Conservation (phyloP, 2,888 invertebrate species). For the Alitta virens region DNA sequence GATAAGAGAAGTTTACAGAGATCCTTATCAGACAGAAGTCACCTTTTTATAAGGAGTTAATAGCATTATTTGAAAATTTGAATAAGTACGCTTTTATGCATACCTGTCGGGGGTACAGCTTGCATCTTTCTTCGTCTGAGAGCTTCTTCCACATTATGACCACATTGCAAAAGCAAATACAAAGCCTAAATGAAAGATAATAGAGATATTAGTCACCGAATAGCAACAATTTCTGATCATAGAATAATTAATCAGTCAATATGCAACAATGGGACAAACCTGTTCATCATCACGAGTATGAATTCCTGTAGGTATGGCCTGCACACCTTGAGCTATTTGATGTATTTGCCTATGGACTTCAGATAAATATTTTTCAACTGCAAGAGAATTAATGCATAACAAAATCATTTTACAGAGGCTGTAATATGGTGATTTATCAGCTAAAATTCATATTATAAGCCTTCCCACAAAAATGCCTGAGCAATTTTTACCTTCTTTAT, state of each 20-base stretch:
- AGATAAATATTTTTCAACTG: constrained; percentile 75
- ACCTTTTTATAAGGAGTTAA: too few relatives aligned
- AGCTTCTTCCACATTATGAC: constrained; percentile 71
- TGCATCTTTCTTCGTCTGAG: constrained; percentile 30
- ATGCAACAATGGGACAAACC: constrained; percentile 20
- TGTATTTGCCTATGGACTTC: constrained; percentile 59
- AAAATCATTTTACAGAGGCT: too few relatives aligned
- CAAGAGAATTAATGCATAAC: neutral
- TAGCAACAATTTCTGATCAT: too few relatives aligned
- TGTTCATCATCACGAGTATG: constrained; percentile 72
- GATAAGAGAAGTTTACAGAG: too few relatives aligned
- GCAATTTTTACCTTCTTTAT: constrained; percentile 28
- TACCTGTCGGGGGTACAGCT: constrained; percentile 62
- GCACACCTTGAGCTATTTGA: constrained; percentile 59
- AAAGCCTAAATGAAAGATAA: constrained; percentile 68
- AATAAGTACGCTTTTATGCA: too few relatives aligned
- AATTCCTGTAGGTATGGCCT: constrained; percentile 67
- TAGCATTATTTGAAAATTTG: too few relatives aligned
- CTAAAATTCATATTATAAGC: neutral
- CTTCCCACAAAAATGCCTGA: neutral
- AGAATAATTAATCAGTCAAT: neutral
- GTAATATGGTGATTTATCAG: too few relatives aligned
- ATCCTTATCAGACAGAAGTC: too few relatives aligned
- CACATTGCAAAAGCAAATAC: constrained; percentile 86
- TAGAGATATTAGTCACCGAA: too few relatives aligned